Base-by-base conservation (phyloP, 1,140 invertebrate species). In the Pseudachorutes palmiensis region DNA sequence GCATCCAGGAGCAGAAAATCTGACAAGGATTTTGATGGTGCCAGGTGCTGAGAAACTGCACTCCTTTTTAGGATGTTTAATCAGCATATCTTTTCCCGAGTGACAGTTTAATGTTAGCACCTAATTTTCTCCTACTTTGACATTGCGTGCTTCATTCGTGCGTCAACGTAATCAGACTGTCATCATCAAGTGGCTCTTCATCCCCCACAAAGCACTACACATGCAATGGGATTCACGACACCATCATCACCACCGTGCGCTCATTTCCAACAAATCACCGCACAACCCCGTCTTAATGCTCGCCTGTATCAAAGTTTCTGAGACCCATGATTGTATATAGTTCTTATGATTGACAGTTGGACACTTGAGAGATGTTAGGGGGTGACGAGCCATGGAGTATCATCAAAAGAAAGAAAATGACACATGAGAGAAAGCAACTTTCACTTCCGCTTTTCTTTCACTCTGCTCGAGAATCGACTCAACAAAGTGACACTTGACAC, bases 61-160 rank as follows among this genome's bases (percentile, higher is more conserved):
- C 36, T 45, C 36, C 36, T 12, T 45, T 45, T 45, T 45, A 19
- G 36, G 36, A 9, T 45, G 9, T 45, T 45, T 45, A 45, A 45
- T 45, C 36, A 45, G 36, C 36, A 19, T 45, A 45, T 45, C 36
- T 45, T 45, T 19, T 45, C 9, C 36, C 9, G 36, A 45, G 36
- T 55, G 51, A 55, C 51, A 55, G 51, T 55, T 55, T 55, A 55
- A 55, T 55, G 51, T 55, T 55, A 55, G 51, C 12, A 55, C 51
- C 51, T 55, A 55, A 55, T 55, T 55, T 55, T 55, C 51, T 55
- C 9, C 51, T 55, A 19, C 9, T 9, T 19, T 19, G 51, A 5
- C 51, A 24, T 55, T 24, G 51, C 51, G 51, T 55, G 51, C 51
- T 16, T 3, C 51, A 12, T 45, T 45, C 36, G 36, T 45, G 36